Evolutionary conservation across 2,113 vertebrate genomes (phyloP).

Genomic region (Hoplias malabaricus): DNA sequence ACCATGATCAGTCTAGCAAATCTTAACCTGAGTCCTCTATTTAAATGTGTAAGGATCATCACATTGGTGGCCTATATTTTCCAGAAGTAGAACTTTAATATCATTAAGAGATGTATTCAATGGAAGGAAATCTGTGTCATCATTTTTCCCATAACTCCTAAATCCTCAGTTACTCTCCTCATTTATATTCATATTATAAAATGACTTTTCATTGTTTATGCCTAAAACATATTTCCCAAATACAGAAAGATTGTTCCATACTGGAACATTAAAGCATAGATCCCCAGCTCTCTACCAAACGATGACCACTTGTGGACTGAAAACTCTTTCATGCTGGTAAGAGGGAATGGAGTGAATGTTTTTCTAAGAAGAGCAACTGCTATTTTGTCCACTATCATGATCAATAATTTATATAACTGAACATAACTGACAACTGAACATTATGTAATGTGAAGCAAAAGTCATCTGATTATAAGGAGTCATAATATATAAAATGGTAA

Average conservation of each 20-base stretch:
- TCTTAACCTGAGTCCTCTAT: slow-evolving; percentile 13
- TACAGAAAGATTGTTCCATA: neutral
- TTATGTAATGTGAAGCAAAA: neutral
- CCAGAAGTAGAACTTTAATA: neutral
- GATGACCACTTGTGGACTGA: neutral
- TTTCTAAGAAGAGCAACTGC: neutral
- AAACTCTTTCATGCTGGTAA: neutral
- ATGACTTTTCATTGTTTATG: neutral
- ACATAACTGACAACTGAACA: neutral
- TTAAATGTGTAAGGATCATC: neutral
- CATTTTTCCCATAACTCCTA: neutral
- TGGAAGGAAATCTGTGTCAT: neutral
- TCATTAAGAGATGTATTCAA: neutral
- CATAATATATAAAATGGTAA: neutral
- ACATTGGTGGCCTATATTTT: neutral
- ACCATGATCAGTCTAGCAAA: neutral
- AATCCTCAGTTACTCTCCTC: neutral
- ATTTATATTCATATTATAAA: neutral
- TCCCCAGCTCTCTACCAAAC: neutral
- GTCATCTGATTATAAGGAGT: neutral
- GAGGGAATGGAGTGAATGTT: neutral
- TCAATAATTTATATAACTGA: neutral
- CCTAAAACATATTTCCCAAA: neutral
- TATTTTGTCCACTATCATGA: neutral
- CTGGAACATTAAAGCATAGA: neutral